These are phyloP conservation scores for Centrocercus urophasianus DNA, from an alignment of 2,113 vertebrate species.

Conservation along the genomic window DNA sequence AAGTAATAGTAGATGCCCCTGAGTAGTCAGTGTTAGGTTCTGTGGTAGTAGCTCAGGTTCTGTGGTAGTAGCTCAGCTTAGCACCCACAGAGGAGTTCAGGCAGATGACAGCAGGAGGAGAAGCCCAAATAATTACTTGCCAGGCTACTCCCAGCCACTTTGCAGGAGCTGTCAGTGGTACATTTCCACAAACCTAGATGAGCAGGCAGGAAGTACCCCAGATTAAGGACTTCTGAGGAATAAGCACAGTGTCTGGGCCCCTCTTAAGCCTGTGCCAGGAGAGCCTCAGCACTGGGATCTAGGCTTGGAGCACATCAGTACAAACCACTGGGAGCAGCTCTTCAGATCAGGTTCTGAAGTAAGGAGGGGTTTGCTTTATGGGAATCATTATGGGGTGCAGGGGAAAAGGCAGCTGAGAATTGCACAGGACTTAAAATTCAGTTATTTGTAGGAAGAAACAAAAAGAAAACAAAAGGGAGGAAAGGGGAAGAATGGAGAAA, in stretches of 20 bases:
- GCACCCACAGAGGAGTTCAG: background rate
- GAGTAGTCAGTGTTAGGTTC: background rate
- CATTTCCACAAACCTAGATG: background rate
- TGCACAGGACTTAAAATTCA: background rate
- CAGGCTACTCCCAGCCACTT: background rate
- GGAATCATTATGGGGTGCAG: background rate
- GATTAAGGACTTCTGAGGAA: background rate
- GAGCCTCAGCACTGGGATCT: background rate
- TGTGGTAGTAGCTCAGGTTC: background rate
- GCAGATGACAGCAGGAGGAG: background rate
- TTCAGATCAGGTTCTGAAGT: background rate
- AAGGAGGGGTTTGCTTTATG: background rate
- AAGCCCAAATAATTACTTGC: background rate
- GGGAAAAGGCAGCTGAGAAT: background rate
- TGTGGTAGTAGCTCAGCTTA: background rate
- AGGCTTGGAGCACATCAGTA: background rate
- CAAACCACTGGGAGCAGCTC: background rate
- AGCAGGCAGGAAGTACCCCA: background rate
- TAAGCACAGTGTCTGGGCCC: background rate
- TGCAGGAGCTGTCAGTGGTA: background rate
- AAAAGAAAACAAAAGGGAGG: background rate
- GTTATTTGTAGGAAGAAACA: background rate
- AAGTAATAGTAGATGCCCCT: background rate
- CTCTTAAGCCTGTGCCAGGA: background rate
- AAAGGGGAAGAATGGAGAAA: background rate